phyloP scores from a whole-genome alignment of 2,888 invertebrate genomes.

The Cartodere bifasciata region DNA sequence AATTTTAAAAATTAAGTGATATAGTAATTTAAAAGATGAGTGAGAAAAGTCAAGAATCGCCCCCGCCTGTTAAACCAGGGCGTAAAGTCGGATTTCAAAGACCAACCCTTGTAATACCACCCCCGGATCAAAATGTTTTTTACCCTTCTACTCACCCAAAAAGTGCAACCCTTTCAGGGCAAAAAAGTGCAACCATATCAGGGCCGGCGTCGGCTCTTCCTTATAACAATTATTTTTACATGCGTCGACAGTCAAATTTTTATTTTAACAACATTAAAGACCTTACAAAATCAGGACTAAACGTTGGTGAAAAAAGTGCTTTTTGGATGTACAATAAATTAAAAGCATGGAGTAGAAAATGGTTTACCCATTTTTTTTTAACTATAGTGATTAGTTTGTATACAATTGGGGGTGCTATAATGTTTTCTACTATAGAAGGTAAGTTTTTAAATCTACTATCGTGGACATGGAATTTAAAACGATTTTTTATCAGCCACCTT shows the following conservation, averaged over 20 bases:
- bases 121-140: slow-evolving; percentile 19
- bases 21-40: too few species aligned
- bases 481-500: too few species aligned
- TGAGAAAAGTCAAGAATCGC: not conserved
- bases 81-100: slow-evolving; percentile 23
- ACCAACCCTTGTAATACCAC: slow-evolving; percentile 28
- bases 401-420: slow-evolving; percentile 66
- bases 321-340: slow-evolving; percentile 70
- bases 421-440: slow-evolving; percentile 74
- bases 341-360: slow-evolving; percentile 61
- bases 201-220: slow-evolving; percentile 17
- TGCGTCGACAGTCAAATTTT: slow-evolving; percentile 60
- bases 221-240: slow-evolving; percentile 37
- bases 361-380: slow-evolving; percentile 85
- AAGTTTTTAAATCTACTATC: slow-evolving; percentile 23
- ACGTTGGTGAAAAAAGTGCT: slow-evolving; percentile 71
- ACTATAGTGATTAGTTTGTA: slow-evolving; percentile 64
- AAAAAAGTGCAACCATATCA: slow-evolving; percentile 5
- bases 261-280: slow-evolving; percentile 68
- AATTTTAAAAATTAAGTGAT: too few species aligned
- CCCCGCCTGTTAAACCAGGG: slow-evolving; percentile 5
- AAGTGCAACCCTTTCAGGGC: slow-evolving; percentile 10
- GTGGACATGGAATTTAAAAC: not conserved
- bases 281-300: slow-evolving; percentile 69
- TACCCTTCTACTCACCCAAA: slow-evolving; percentile 13